Evolutionary conservation across 1,140 invertebrate genomes (phyloP).

Genomic region (Aphelenchoides besseyi): DNA sequence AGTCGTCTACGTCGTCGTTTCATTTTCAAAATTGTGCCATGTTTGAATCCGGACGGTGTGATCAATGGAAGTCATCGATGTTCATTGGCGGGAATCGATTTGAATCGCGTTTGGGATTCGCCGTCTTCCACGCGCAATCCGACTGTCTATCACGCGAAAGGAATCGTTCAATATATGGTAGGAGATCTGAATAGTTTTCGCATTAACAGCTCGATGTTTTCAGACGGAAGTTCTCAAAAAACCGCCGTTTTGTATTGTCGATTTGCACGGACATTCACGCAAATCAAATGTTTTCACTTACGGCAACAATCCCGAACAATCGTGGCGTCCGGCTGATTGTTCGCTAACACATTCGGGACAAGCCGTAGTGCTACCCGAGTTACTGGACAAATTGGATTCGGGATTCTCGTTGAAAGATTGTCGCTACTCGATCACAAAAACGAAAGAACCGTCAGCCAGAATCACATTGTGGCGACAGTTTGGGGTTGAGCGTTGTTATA

Average conservation of each 20-base stretch:
- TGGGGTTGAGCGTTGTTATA: conserved; percentile 73
- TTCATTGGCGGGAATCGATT: conserved; percentile 72
- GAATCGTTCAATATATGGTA: conserved; percentile 63
- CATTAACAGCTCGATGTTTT: conserved; percentile 18
- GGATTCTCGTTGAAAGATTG: conserved; percentile 75
- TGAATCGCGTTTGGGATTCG: conserved; percentile 81
- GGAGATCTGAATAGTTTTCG: conserved; percentile 20
- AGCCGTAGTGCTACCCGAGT: conserved; percentile 63
- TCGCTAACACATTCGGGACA: conserved; percentile 63
- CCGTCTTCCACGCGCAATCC: conserved; percentile 76
- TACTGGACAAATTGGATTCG: conserved; percentile 67
- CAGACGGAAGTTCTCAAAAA: conserved; percentile 48
- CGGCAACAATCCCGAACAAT: conserved; percentile 72
- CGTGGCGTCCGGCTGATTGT: conserved; percentile 64
- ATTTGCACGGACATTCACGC: conserved; percentile 83
- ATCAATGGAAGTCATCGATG: conserved; percentile 83
- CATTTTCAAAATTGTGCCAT: conserved; percentile 85
- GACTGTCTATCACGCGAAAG: conserved; percentile 87
- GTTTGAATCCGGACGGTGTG: conserved; percentile 85
- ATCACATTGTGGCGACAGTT: conserved; percentile 81
- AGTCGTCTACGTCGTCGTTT: conserved; percentile 71
- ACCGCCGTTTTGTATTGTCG: conserved; percentile 80
- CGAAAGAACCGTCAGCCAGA: conserved; percentile 77
- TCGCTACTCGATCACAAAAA: conserved; percentile 74
- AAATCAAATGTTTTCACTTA: conserved; percentile 84